Base-by-base conservation (phyloP, 2,113 vertebrate genomes). In the Euleptes europaea region DNA sequence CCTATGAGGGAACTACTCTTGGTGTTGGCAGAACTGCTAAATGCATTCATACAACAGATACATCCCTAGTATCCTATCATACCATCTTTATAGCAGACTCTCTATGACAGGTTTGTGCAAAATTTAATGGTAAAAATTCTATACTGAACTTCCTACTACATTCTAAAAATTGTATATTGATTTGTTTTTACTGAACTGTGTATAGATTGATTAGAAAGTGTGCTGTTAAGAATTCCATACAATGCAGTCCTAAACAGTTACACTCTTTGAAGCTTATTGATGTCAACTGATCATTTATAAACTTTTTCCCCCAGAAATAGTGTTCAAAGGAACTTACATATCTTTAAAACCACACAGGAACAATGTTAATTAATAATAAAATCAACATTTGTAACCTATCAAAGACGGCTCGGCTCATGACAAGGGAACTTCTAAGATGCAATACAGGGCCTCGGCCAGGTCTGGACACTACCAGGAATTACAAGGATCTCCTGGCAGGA, bases 21-120 rank as follows among this genome's bases (percentile, higher is more conserved):
- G 42, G 2, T 60, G 1, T 2, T 42, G 4, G 1, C 19, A 78
- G 71, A 90, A 82, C 0, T 47, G 1, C 47, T 31, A 17, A 7
- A 38, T 78, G 26, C 1, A 28, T 2, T 17, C 40, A 2, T 28
- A 74, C 60, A 44, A 44, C 7, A 49, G 1, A 33, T 2, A 3
- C 1, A 2, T 35, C 1, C 47, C 57, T 42, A 15, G 65, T 1
- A 85, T 72, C 19, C 54, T 0, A 49, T 49, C 1, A 28, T 9
- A 35, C 0, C 0, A 11, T 19, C 28, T 28, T 71, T 72, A 78
- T 1, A 28, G 26, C 81, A 67, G 72, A 1, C 0, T 0, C 60
- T 80, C 72, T 66, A 26, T 67, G 21, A 73, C 4, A 31, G 1
- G 73, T 15, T 21, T 31, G 0, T 51, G 63, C 0, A 0, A 85